These are phyloP conservation scores for Egretta garzetta DNA, from an alignment of 2,113 vertebrate genomes.

Conservation along the genomic window DNA sequence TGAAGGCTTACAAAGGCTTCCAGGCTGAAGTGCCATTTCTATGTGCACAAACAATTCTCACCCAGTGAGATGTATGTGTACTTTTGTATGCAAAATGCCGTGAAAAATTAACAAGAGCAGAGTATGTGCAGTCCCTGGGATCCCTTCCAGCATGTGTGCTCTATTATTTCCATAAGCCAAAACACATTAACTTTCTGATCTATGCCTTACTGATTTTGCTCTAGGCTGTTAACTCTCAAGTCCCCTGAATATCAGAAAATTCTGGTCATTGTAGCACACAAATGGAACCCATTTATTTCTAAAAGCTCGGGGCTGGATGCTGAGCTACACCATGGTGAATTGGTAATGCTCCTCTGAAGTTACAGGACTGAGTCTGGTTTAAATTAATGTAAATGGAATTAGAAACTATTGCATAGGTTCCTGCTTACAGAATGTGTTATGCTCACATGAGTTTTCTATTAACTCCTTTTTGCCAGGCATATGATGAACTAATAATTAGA, in stretches of 20 bases:
- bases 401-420: neutral
- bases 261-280: neutral
- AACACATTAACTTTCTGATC: conserved; percentile 14
- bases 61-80: neutral
- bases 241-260: neutral
- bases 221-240: conserved; percentile 13
- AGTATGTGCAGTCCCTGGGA: neutral
- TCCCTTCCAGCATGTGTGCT: conserved; percentile 20
- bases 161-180: conserved; percentile 23
- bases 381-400: neutral
- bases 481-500: neutral
- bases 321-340: neutral
- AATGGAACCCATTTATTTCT: neutral
- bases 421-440: neutral
- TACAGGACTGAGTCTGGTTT: neutral
- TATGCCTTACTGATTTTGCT: neutral
- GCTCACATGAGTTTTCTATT: neutral
- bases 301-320: neutral
- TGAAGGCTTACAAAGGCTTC: conserved; percentile 34
- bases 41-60: neutral
- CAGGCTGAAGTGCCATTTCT: conserved; percentile 33
- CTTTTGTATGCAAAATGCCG: neutral
- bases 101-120: conserved; percentile 39
- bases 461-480: neutral
- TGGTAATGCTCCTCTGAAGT: neutral